Conservation (phyloP, 2,888 invertebrate species). For the Cryptophagus acutangulus region DNA sequence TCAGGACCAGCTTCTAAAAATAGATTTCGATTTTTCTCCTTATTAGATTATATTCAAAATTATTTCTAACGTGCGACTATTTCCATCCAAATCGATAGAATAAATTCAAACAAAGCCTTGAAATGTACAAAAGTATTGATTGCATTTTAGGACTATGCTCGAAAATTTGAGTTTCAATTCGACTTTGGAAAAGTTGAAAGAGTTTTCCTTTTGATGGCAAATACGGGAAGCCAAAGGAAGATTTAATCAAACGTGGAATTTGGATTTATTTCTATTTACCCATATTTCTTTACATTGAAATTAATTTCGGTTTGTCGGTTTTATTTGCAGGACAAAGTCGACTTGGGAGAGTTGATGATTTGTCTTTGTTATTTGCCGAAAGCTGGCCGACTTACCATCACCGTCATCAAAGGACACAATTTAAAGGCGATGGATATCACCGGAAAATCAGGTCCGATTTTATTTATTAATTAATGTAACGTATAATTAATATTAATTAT, state of each 20-base stretch:
- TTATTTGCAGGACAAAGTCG: slow-evolving; percentile 73
- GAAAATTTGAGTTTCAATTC: no score
- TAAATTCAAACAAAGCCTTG: no score
- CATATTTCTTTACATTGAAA: no score
- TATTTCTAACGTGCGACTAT: background rate
- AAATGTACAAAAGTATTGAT: no score
- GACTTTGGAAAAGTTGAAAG: no score
- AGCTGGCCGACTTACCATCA: slow-evolving; percentile 84
- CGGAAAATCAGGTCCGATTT: slow-evolving; percentile 72
- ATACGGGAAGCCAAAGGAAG: no score
- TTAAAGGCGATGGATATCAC: slow-evolving; percentile 91
- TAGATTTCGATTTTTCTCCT: background rate
- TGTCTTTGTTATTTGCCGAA: slow-evolving; percentile 88
- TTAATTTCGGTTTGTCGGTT: no score
- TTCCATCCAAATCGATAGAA: background rate
- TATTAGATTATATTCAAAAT: background rate
- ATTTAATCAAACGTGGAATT: no score
- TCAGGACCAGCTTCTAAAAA: background rate
- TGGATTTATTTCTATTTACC: no score
- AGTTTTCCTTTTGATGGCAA: no score
- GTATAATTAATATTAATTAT: slow-evolving; percentile 17
- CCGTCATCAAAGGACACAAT: slow-evolving; percentile 86
- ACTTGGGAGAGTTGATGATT: slow-evolving; percentile 87
- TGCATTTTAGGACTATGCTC: no score
- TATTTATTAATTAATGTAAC: background rate